These are phyloP conservation scores for Germaria angustata DNA, from an alignment of 2,888 invertebrate species.

Conservation along the genomic window DNA sequence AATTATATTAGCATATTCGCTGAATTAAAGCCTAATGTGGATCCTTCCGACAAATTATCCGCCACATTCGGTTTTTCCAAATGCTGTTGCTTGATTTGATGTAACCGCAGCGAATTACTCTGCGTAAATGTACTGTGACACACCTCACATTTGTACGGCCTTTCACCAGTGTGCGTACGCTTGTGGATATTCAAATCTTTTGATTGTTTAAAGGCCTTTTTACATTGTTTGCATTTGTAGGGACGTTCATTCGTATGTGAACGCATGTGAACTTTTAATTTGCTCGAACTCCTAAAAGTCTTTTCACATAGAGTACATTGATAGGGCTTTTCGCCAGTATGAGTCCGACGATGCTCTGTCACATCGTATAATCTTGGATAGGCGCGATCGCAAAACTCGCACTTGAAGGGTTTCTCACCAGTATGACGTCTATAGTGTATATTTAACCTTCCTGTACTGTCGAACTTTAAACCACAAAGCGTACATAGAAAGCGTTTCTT, in stretches of 20 bases:
- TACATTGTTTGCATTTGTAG: slow-evolving; percentile 82
- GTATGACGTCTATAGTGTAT: slow-evolving; percentile 61
- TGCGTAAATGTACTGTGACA: slow-evolving; percentile 62
- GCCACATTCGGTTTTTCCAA: slow-evolving; percentile 21
- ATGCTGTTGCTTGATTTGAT: slow-evolving; percentile 58
- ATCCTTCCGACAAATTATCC: background rate
- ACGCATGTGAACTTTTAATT: slow-evolving; percentile 83
- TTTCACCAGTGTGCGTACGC: slow-evolving; percentile 62
- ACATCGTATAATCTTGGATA: slow-evolving; percentile 55
- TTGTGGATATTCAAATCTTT: slow-evolving; percentile 85
- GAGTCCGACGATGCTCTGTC: slow-evolving; percentile 53
- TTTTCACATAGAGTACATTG: slow-evolving; percentile 75
- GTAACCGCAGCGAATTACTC: slow-evolving; percentile 53
- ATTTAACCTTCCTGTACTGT: slow-evolving; percentile 54
- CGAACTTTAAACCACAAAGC: slow-evolving; percentile 59
- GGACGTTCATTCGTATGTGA: slow-evolving; percentile 82
- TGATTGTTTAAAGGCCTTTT: slow-evolving; percentile 84
- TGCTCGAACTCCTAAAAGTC: slow-evolving; percentile 83
- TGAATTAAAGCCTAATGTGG: background rate
- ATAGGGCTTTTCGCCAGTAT: slow-evolving; percentile 60
- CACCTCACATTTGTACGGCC: slow-evolving; percentile 60
- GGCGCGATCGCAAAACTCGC: slow-evolving; percentile 57
- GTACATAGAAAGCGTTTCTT: slow-evolving; percentile 71
- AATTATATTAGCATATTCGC: slow-evolving; percentile 17
- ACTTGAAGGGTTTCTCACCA: slow-evolving; percentile 59